Percentiles rank a stretch among this genome's conserved stretches.
Conservation (phyloP, 2,888 invertebrate species). For the Parapristionchus giblindavisi region DNA sequence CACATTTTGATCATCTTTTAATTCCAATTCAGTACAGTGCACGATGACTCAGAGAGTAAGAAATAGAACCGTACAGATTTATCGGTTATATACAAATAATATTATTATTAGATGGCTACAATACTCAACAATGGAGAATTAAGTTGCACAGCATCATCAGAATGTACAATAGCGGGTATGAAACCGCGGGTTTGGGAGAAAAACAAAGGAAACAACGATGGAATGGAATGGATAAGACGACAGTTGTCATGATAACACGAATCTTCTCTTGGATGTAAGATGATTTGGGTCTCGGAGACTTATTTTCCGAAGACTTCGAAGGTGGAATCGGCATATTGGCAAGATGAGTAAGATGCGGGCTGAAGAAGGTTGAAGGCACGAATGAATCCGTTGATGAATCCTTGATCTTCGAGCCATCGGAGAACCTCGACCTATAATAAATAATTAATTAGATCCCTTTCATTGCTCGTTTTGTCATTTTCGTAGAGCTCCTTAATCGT, state of each 20-base stretch:
- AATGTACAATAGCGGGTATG: conserved; percentile 33
- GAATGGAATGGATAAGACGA: conserved; percentile 20
- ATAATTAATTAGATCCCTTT: conserved; percentile 8
- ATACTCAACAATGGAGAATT: background rate
- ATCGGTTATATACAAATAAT: conserved; percentile 25
- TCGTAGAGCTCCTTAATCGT: background rate
- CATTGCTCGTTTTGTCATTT: conserved; percentile 23
- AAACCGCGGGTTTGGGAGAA: background rate
- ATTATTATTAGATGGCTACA: conserved; percentile 32
- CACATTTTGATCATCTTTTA: background rate
- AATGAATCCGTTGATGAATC: conserved; percentile 70
- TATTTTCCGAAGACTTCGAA: conserved; percentile 69
- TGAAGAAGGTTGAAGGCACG: conserved; percentile 70
- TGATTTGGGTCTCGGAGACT: background rate
- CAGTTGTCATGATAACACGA: too few species aligned
- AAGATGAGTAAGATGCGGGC: conserved; percentile 67
- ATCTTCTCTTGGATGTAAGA: background rate
- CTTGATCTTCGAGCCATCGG: conserved; percentile 64
- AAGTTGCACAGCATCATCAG: conserved; percentile 10
- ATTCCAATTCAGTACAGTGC: background rate
- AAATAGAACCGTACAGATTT: conserved; percentile 30
- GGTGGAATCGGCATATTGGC: conserved; percentile 69
- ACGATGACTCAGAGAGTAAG: background rate
- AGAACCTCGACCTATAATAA: conserved; percentile 49
- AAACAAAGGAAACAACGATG: conserved; percentile 9